These are phyloP conservation scores for Loris lydekkerianus DNA, from an alignment of 2,797 vertebrate species.

Conservation along the genomic window DNA sequence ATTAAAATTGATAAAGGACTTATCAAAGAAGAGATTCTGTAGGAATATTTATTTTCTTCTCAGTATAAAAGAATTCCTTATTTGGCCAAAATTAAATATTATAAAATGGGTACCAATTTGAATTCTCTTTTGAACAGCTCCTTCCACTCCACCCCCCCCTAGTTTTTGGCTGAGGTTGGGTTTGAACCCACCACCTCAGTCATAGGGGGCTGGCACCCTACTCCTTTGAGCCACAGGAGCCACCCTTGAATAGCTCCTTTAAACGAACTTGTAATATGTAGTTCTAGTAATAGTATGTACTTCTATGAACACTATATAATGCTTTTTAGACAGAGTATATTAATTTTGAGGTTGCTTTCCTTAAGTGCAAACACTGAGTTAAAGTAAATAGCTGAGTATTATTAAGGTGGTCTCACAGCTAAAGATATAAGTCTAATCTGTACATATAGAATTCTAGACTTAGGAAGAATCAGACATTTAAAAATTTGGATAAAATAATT, in stretches of 20 bases:
- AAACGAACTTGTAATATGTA: constrained; percentile 11
- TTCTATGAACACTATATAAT: not conserved
- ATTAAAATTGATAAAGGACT: constrained; percentile 6
- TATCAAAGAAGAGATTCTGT: constrained; percentile 33
- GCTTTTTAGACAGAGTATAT: not conserved
- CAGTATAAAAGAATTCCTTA: constrained; percentile 31
- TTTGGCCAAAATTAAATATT: constrained; percentile 29
- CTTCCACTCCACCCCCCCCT: not conserved
- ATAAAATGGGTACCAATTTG: not conserved
- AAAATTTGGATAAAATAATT: not conserved
- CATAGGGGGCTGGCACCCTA: too few relatives aligned
- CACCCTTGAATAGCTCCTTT: not conserved
- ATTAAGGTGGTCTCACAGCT: not conserved
- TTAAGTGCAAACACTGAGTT: constrained; percentile 48
- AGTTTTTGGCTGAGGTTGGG: too few relatives aligned
- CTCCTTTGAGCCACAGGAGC: too few relatives aligned
- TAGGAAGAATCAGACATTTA: constrained; percentile 32
- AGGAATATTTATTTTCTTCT: constrained; percentile 31
- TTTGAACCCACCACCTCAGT: too few relatives aligned
- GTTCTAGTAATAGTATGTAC: constrained; percentile 9
- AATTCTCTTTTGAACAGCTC: constrained; percentile 35
- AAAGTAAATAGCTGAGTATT: constrained; percentile 19
- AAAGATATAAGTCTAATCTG: constrained; percentile 49
- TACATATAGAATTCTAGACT: not conserved
- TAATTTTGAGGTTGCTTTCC: constrained; percentile 52